Base-by-base conservation (phyloP, 2,888 invertebrate genomes). In the Eudemis profundana region DNA sequence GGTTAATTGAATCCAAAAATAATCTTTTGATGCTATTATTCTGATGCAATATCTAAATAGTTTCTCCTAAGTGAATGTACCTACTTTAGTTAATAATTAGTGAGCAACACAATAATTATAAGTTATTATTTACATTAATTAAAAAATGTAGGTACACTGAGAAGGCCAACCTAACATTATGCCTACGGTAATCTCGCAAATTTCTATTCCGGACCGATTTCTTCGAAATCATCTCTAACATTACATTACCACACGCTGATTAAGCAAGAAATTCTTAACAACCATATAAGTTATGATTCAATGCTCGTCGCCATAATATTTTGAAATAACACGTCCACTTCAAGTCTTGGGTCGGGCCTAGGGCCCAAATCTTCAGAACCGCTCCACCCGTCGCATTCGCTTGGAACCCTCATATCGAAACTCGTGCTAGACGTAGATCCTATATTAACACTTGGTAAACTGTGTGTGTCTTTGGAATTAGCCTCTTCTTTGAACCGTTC, bases 401-500 rank as follows among this genome's bases (percentile, higher is more conserved):
- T 76, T 68, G 78, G 74, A 7, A 73, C 69, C 5, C 72, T 71
- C 53, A 71, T 66, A 7, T 60, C 46, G 33, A 68, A 68, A 57
- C 73, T 69, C 3, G 51, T 68, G 17, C 62, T 56, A 40, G 70
- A 73, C 5, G 70, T 17, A 21, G 51, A 62, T 3, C 66, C 71
- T 57, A 23, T 15, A 36, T 63, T 66, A n/a, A n/a, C 27, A 4
- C 27, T 27, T 5, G 3, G 3, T 19, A 47, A 21, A 49, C 47
- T 61, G n/a, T 42, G 44, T 14, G 46, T n/a, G 8, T 53, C 60
- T 14, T 62, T 69, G 17, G 63, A 61, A 12, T 46, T n/a, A 14
- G 71, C 64, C 53, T 77, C 81, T 19, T 75, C 72, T 61, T 80
- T 80, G 5, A 84, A 72, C n/a, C 91, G 78, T 40, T 85, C 83